phyloP scores from a whole-genome alignment of 2,113 vertebrate species.

The Lepisosteus oculatus region DNA sequence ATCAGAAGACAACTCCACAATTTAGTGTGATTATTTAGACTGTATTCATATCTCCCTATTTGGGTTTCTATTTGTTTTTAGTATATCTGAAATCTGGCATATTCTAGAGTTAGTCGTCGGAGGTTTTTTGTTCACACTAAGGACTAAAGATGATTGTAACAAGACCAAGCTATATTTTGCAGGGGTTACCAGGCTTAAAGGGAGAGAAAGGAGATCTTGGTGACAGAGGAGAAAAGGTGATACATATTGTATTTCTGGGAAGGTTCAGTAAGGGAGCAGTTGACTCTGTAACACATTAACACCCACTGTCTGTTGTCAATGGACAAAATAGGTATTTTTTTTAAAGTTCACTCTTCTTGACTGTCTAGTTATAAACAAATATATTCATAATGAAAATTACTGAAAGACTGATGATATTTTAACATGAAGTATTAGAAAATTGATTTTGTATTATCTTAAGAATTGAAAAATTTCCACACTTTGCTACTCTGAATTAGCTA shows the following conservation, averaged over 20 bases:
- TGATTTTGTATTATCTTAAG: too few species aligned
- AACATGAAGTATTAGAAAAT: too few species aligned
- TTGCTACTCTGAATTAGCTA: too few species aligned
- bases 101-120: not conserved
- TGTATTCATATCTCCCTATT: not conserved
- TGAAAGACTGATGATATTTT: too few species aligned
- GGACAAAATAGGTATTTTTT: slow-evolving; percentile 44
- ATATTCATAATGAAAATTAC: too few species aligned
- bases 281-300: slow-evolving; percentile 29
- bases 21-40: not conserved
- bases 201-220: slow-evolving; percentile 95
- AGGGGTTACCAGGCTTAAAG: slow-evolving; percentile 94
- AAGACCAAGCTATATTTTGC: slow-evolving; percentile 68
- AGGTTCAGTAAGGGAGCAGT: slow-evolving; percentile 32
- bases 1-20: too few species aligned
- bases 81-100: not conserved
- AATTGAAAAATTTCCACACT: too few species aligned
- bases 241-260: slow-evolving; percentile 35
- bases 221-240: slow-evolving; percentile 99
- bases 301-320: slow-evolving; percentile 66
- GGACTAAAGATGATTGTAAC: slow-evolving; percentile 29
- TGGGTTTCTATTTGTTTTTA: not conserved
- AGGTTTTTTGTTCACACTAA: not conserved
- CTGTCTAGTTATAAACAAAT: not conserved
- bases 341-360: not conserved